Conservation (phyloP, 92 coral and sea anemone genomes). For the Palythoa caribaeorum region DNA sequence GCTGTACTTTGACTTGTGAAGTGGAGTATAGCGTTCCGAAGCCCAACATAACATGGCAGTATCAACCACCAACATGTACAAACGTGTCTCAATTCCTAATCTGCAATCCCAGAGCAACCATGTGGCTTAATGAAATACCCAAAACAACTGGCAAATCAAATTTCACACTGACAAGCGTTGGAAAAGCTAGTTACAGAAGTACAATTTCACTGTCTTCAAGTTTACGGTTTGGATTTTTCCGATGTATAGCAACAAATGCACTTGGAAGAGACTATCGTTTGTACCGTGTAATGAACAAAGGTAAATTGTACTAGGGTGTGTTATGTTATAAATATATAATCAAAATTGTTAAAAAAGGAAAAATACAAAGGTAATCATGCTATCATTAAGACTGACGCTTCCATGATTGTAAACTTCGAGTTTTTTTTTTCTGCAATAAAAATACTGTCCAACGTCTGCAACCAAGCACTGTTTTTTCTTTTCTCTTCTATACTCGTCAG, state of each 20-base stretch:
- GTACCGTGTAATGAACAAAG: not conserved
- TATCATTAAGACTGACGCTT: no score
- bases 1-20: constrained; percentile 1
- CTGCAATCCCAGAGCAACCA: not conserved
- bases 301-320: constrained; percentile 1
- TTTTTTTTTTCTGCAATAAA: no score
- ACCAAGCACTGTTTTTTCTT: no score
- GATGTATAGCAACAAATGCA: not conserved
- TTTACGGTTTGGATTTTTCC: constrained; percentile 1
- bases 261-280: not conserved
- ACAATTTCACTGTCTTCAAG: not conserved
- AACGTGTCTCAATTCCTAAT: not conserved
- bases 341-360: not conserved
- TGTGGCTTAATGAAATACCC: not conserved
- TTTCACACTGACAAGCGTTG: not conserved
- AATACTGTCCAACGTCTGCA: no score
- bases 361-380: no score
- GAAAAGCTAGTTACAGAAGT: constrained; percentile 7
- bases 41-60: constrained; percentile 33
- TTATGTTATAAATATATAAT: not conserved
- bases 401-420: no score
- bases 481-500: no score
- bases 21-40: constrained; percentile 11
- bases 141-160: not conserved
- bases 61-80: constrained; percentile 1